Conservation (phyloP, 1,140 invertebrate species). For the Belonocnema kinseyi region DNA sequence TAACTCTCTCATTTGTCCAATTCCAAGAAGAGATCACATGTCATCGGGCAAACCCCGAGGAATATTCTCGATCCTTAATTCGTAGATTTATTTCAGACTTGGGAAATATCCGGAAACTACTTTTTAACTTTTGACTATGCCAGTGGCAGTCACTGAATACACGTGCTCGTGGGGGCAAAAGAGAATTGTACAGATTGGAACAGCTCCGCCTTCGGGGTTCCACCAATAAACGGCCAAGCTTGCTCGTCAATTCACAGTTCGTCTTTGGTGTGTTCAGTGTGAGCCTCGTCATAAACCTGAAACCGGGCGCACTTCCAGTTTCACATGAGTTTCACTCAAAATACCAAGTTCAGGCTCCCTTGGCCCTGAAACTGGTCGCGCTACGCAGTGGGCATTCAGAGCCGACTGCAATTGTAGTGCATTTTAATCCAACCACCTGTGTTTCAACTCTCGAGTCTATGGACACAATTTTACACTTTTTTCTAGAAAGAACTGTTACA, state of each 20-base stretch:
- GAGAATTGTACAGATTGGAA: conserved; percentile 5
- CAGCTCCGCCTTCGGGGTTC: conserved; percentile 23
- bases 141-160: too few species aligned
- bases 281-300: conserved; percentile 7
- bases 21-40: too few species aligned
- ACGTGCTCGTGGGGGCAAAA: background rate
- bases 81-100: too few species aligned
- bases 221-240: conserved; percentile 10
- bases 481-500: background rate
- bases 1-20: background rate
- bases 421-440: background rate
- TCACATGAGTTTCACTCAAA: background rate
- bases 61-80: too few species aligned
- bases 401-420: too few species aligned
- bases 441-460: background rate
- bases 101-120: too few species aligned
- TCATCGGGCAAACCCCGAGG: too few species aligned
- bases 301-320: conserved; percentile 12
- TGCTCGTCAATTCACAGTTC: conserved; percentile 23
- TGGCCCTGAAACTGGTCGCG: background rate
- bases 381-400: too few species aligned
- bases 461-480: background rate
- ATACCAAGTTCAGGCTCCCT: background rate
- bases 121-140: too few species aligned
- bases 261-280: conserved; percentile 26